These are phyloP conservation scores for Melinopterus prodromus DNA, from an alignment of 2,888 invertebrate genomes.

Conservation along the genomic window DNA sequence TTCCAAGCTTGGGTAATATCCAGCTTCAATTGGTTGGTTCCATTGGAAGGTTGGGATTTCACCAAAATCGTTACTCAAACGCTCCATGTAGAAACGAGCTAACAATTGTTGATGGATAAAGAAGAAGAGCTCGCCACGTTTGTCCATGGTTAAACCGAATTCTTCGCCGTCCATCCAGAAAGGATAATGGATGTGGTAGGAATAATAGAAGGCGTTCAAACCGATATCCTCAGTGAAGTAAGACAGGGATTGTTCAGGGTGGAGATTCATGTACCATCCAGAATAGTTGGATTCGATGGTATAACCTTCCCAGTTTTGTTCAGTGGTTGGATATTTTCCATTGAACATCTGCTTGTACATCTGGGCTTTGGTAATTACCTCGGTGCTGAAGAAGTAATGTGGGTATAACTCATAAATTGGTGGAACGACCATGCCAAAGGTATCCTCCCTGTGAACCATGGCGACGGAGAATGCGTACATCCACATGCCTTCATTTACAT, in stretches of 20 bases:
- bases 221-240: slow-evolving; percentile 75
- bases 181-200: slow-evolving; percentile 68
- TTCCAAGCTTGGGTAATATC: slow-evolving; percentile 69
- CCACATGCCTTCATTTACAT: slow-evolving; percentile 75
- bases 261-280: slow-evolving; percentile 63
- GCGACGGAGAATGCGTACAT: slow-evolving; percentile 71
- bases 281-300: slow-evolving; percentile 58
- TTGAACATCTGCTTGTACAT: slow-evolving; percentile 64
- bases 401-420: slow-evolving; percentile 79
- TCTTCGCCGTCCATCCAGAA: slow-evolving; percentile 67
- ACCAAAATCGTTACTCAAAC: slow-evolving; percentile 70
- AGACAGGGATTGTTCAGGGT: slow-evolving; percentile 66
- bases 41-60: slow-evolving; percentile 67
- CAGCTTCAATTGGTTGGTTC: slow-evolving; percentile 61
- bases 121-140: slow-evolving; percentile 69
- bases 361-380: slow-evolving; percentile 72
- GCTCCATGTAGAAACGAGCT: slow-evolving; percentile 75
- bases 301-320: slow-evolving; percentile 49
- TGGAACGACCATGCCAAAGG: slow-evolving; percentile 71
- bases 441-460: slow-evolving; percentile 71
- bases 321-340: neutral
- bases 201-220: slow-evolving; percentile 70
- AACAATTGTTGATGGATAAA: slow-evolving; percentile 73
- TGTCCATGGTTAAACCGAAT: slow-evolving; percentile 50
- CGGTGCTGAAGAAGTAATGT: slow-evolving; percentile 73